These are phyloP conservation scores for Geococcyx californianus DNA, from an alignment of 2,113 vertebrate species.

Conservation along the genomic window DNA sequence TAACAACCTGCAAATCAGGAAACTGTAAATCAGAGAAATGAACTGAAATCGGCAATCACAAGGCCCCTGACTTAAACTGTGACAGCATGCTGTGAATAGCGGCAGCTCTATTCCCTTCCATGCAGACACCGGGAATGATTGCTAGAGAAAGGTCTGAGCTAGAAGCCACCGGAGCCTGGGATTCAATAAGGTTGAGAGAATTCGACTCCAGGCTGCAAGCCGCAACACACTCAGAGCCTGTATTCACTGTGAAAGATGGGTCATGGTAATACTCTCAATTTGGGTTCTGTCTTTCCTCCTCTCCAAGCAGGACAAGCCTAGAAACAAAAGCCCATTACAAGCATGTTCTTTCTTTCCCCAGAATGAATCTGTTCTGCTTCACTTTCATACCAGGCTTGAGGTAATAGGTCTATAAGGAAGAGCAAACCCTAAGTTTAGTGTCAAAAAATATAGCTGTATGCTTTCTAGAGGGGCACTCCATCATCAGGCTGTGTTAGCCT, in stretches of 20 bases:
- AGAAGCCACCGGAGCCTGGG: not conserved
- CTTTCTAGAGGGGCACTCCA: not conserved
- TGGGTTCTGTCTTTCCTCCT: not conserved
- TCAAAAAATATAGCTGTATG: not conserved
- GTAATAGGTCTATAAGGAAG: not conserved
- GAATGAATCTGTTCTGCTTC: not conserved
- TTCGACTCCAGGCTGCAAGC: not conserved
- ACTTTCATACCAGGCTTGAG: not conserved
- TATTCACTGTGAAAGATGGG: not conserved
- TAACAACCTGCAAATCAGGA: conserved; percentile 73
- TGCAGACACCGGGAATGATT: not conserved
- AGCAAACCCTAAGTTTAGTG: not conserved
- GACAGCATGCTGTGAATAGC: not conserved
- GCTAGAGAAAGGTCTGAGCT: not conserved
- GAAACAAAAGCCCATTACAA: not conserved
- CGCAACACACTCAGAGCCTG: not conserved
- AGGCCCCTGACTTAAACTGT: conserved; percentile 21
- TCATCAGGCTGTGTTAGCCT: not conserved
- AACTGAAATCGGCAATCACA: conserved; percentile 63
- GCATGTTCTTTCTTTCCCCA: not conserved
- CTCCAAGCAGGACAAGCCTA: not conserved
- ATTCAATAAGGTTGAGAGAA: not conserved
- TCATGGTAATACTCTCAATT: not conserved
- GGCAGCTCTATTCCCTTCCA: not conserved
- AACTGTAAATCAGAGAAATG: conserved; percentile 72